Base-by-base conservation (phyloP, 2,888 invertebrate genomes). In the Piscicola geometra region DNA sequence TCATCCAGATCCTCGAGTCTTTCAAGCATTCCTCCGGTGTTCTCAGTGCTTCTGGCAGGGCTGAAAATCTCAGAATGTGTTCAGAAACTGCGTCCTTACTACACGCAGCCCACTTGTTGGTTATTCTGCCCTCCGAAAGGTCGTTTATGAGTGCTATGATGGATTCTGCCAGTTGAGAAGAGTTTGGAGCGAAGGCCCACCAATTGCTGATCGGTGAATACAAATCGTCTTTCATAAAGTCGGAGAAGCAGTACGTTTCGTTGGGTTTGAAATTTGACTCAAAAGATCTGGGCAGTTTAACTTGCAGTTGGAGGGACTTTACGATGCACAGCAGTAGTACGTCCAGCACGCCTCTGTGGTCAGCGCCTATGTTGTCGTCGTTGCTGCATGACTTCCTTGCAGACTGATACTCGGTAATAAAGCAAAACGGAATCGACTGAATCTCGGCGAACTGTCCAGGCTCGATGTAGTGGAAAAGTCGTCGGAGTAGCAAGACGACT, bases 251-350 rank as follows among this genome's bases (percentile, higher is more conserved):
- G 60, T 56, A 56, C 3, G 60, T 56, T 21, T 56, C 60, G 25
- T 56, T 56, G 25, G 12, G 12, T 35, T 83, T 80, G 12, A 83
- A 83, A 78, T 83, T 85, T 71, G 81, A 81, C 28, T 82, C 80
- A 47, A 81, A 82, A 74, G 32, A 78, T 68, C 89, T 89, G 83
- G 91, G 89, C 5, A 90, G 89, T 86, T 94, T 94, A 30, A 94
- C 91, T 86, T 96, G 95, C 0, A 96, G 90, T 1, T 91, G 92
- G 77, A 97, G 87, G 0, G 94, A 90, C 86, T 96, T 97, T 50
- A 93, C 93, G 78, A 97, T 91, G 80, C 94, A 93, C 78, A 93
- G 91, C 76, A 96, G 87, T 82, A 97, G 90, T 76, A 95, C 92
- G 82, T 96, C 96, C 76, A 96, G 86, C 76, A 96, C 89, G 1